phyloP scores from a whole-genome alignment of 2,797 vertebrate genomes.

The Chelon auratus region DNA sequence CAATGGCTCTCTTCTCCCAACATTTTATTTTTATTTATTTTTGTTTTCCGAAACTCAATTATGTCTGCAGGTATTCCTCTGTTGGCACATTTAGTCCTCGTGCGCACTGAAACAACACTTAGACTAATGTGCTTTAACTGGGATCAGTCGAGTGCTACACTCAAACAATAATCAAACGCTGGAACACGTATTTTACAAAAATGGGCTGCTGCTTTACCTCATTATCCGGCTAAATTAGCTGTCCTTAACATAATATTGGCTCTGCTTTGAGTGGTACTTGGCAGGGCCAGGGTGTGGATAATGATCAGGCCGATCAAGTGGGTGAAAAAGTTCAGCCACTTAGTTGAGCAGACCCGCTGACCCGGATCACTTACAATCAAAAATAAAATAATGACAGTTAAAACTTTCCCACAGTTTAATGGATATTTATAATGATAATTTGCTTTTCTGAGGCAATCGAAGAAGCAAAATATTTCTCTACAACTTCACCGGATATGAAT shows the following conservation, averaged over 20 bases:
- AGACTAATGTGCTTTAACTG: not conserved
- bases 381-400: not conserved
- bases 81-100: not conserved
- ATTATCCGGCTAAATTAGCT: slow-evolving; percentile 18
- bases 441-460: no score
- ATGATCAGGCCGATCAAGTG: slow-evolving; percentile 8
- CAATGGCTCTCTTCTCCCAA: not conserved
- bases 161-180: slow-evolving; percentile 17
- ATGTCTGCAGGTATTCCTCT: not conserved
- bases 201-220: slow-evolving; percentile 8
- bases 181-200: slow-evolving; percentile 7
- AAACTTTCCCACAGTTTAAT: no score
- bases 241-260: not conserved
- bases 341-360: not conserved
- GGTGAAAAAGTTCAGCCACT: slow-evolving; percentile 4
- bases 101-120: not conserved
- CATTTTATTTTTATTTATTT: not conserved
- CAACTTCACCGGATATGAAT: no score
- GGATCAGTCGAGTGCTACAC: not conserved
- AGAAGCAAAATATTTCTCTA: no score
- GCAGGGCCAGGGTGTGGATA: slow-evolving; percentile 7
- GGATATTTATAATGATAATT: no score
- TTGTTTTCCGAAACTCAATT: not conserved
- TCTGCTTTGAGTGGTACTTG: not conserved
- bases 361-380: slow-evolving; percentile 4